phyloP scores from a whole-genome alignment of 2,113 vertebrate genomes.

The Empidonax alnorum region DNA sequence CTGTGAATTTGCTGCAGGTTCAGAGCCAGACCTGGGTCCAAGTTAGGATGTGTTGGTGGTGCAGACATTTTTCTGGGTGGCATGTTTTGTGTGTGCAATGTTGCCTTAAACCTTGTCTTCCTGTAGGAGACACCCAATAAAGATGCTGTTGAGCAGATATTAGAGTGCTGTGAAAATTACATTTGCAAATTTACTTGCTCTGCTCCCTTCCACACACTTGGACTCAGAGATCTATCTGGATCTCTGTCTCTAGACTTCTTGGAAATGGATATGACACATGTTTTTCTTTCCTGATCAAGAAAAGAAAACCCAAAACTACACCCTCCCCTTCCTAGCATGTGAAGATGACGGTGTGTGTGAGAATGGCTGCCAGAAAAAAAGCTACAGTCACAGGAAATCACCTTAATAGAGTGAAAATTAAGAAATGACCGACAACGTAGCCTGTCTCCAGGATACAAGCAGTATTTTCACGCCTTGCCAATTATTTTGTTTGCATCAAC shows the following conservation, averaged over 20 bases:
- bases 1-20: neutral
- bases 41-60: rapidly evolving
- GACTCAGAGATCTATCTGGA: neutral
- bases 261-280: neutral
- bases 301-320: neutral
- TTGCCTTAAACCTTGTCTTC: neutral
- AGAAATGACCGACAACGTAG: constrained; percentile 61
- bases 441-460: constrained; percentile 73
- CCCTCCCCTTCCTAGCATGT: neutral
- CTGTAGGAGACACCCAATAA: neutral
- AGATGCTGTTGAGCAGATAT: neutral
- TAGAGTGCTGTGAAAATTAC: neutral
- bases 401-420: constrained; percentile 84
- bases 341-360: constrained; percentile 8
- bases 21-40: neutral
- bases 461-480: constrained; percentile 71
- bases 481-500: constrained; percentile 79
- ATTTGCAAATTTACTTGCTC: neutral
- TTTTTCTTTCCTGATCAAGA: neutral
- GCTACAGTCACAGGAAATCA: constrained; percentile 76
- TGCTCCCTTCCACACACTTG: neutral
- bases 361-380: constrained; percentile 57
- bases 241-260: neutral
- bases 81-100: neutral
- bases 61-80: neutral